phyloP scores from a whole-genome alignment of 2,888 invertebrate species.

The Ophioninae sp. region DNA sequence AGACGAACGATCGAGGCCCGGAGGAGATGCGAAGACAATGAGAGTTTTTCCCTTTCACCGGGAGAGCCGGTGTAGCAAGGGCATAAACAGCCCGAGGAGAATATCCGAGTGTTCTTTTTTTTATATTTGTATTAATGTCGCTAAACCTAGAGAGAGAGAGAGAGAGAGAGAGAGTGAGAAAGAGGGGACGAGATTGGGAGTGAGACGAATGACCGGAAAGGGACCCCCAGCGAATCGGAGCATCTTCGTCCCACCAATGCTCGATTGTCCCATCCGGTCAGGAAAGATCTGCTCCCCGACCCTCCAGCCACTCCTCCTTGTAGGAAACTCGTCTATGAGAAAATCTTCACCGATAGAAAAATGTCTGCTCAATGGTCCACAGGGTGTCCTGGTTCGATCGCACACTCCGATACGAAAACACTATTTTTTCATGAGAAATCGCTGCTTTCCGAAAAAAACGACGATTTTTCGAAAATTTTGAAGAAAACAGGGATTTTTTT shows the following conservation, averaged over 20 bases:
- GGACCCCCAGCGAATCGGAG: slow-evolving; percentile 76
- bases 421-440: too few species aligned
- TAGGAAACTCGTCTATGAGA: slow-evolving; percentile 63
- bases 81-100: slow-evolving; percentile 68
- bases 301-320: slow-evolving; percentile 58
- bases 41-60: slow-evolving; percentile 74
- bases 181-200: slow-evolving; percentile 18
- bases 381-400: background rate
- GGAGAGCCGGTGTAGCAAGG: slow-evolving; percentile 70
- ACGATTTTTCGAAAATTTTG: too few species aligned
- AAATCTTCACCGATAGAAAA: slow-evolving; percentile 45
- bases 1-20: slow-evolving; percentile 3
- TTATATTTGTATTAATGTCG: background rate
- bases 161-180: slow-evolving; percentile 40
- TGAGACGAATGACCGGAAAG: slow-evolving; percentile 58
- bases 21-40: slow-evolving; percentile 39
- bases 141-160: slow-evolving; percentile 9
- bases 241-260: slow-evolving; percentile 55
- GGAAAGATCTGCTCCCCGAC: slow-evolving; percentile 71
- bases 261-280: slow-evolving; percentile 22
- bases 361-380: background rate
- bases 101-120: slow-evolving; percentile 19
- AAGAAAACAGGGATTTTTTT: too few species aligned
- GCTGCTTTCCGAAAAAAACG: too few species aligned
- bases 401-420: background rate